Evolutionary conservation across 2,797 vertebrate species (phyloP).

Genomic region (Clamator glandarius): DNA sequence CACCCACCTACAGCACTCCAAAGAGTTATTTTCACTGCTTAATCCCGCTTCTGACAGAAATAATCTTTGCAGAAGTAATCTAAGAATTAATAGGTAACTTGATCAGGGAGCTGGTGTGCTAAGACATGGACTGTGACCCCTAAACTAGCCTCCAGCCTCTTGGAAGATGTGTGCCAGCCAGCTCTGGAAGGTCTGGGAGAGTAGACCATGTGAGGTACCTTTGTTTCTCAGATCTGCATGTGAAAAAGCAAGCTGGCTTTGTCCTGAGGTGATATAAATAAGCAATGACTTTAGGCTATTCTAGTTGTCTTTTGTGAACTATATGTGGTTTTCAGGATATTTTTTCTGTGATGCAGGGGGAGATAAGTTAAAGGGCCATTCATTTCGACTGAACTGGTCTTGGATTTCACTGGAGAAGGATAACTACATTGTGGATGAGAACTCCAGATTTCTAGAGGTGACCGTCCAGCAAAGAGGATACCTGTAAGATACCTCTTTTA

Average conservation of each 20-base stretch:
- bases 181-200: background rate
- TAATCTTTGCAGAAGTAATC: background rate
- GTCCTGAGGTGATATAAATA: background rate
- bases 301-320: background rate
- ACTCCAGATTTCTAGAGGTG: constrained; percentile 84
- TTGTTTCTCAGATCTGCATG: background rate
- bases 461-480: constrained; percentile 84
- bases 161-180: background rate
- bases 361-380: constrained; percentile 84
- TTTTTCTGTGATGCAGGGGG: constrained; percentile 73
- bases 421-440: constrained; percentile 85
- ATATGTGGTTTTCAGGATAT: background rate
- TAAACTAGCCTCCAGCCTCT: background rate
- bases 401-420: constrained; percentile 90
- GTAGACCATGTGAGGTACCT: background rate
- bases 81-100: background rate
- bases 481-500: constrained; percentile 86
- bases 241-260: background rate
- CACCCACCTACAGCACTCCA: background rate
- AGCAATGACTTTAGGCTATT: background rate
- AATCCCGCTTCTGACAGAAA: background rate
- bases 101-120: background rate
- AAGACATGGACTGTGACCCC: background rate
- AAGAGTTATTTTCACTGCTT: background rate
- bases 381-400: constrained; percentile 88